These are phyloP conservation scores for Melanotaenia parkinsoni DNA, from an alignment of 2,797 vertebrate species.

Conservation along the genomic window DNA sequence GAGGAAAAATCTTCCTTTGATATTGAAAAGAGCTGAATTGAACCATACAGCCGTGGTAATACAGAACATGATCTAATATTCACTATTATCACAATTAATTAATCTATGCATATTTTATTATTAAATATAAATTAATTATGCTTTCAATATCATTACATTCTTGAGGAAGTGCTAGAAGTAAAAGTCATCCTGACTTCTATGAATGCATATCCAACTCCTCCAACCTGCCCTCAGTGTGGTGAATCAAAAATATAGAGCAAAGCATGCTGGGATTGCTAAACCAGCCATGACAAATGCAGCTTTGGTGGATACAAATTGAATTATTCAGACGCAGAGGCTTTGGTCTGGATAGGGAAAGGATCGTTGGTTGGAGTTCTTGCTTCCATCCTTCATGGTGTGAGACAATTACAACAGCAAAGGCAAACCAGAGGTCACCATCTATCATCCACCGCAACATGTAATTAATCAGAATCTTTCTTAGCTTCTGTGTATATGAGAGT, in stretches of 20 bases:
- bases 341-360: conserved; percentile 62
- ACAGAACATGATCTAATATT: too few relatives aligned
- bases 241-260: conserved; percentile 60
- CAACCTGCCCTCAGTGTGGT: conserved; percentile 41
- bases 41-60: too few relatives aligned
- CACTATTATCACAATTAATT: too few relatives aligned
- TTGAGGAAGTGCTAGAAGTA: conserved; percentile 32
- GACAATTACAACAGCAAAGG: conserved; percentile 70
- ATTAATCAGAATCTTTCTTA: conserved; percentile 64
- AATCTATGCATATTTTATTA: too few relatives aligned
- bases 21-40: too few relatives aligned
- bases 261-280: conserved; percentile 66
- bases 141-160: too few relatives aligned
- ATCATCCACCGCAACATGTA: conserved; percentile 45
- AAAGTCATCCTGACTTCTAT: conserved; percentile 10
- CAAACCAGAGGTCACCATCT: conserved; percentile 70
- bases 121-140: too few relatives aligned
- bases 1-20: too few relatives aligned
- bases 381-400: conserved; percentile 64
- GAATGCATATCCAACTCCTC: conserved; percentile 26
- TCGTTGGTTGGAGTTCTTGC: conserved; percentile 68
- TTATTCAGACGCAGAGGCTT: conserved; percentile 69
- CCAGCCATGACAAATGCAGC: conserved; percentile 71
- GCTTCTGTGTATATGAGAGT: neutral
- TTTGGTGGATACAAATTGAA: conserved; percentile 78